These are phyloP conservation scores for Copidosoma aretas DNA, from an alignment of 2,888 invertebrate species.

Conservation along the genomic window DNA sequence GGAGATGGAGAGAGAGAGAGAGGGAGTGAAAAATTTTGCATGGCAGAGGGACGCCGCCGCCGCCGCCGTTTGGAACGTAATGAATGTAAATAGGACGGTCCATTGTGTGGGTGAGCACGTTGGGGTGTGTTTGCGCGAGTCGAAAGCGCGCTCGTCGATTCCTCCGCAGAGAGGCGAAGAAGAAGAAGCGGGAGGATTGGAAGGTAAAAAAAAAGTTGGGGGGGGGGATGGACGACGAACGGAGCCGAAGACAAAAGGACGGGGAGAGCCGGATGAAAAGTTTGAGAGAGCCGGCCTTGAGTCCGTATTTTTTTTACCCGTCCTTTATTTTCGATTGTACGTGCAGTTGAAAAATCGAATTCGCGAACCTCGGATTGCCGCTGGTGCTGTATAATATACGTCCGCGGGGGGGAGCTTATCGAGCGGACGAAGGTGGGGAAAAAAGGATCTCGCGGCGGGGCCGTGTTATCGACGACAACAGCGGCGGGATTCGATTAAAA, in stretches of 20 bases:
- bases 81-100: slow-evolving; percentile 40
- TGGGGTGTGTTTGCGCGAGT: no score
- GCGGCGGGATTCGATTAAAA: no score
- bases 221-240: neutral
- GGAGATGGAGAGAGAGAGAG: slow-evolving; percentile 14
- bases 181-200: neutral
- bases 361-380: no score
- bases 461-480: no score
- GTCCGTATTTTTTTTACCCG: neutral
- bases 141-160: slow-evolving; percentile 7
- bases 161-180: slow-evolving; percentile 2
- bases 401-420: no score
- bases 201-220: neutral
- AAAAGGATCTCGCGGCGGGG: no score
- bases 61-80: slow-evolving; percentile 21
- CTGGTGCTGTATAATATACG: no score
- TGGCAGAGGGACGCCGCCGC: slow-evolving; percentile 23
- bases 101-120: no score
- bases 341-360: no score
- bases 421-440: no score
- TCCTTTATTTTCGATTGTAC: neutral
- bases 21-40: slow-evolving; percentile 37
- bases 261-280: slow-evolving; percentile 4
- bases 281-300: neutral
- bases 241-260: neutral